These are phyloP conservation scores for Cecropterus lyciades DNA, from an alignment of 1,140 invertebrate species.

Conservation along the genomic window DNA sequence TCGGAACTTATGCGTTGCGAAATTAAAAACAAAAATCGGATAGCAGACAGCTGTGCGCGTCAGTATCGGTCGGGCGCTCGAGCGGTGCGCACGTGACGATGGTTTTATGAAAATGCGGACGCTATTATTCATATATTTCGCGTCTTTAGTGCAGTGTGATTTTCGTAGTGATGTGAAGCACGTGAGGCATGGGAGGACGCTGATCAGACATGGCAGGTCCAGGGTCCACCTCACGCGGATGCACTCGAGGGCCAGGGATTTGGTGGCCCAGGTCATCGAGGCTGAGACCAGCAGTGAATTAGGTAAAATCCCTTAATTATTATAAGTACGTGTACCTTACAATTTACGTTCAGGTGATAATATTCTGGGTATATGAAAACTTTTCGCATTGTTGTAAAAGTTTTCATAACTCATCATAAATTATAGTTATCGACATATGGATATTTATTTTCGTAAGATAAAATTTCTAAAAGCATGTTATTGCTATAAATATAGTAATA, in stretches of 20 bases:
- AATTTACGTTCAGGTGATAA: no score
- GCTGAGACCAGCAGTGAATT: conserved; percentile 68
- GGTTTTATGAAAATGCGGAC: conserved; percentile 57
- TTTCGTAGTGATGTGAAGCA: conserved; percentile 67
- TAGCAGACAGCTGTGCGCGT: conserved; percentile 26
- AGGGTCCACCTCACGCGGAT: conserved; percentile 62
- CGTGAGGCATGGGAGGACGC: conserved; percentile 58
- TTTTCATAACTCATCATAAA: no score
- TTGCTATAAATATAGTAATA: no score
- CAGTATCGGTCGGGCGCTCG: conserved; percentile 54
- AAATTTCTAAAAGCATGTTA: no score
- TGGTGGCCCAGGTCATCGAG: conserved; percentile 64
- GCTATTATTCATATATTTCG: conserved; percentile 68
- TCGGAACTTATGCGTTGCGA: conserved; percentile 13
- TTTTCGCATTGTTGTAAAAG: no score
- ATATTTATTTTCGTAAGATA: no score
- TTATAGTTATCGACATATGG: no score
- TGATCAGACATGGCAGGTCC: conserved; percentile 70
- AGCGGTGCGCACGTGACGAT: conserved; percentile 51
- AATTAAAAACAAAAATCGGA: conserved; percentile 22
- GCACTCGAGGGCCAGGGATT: conserved; percentile 57
- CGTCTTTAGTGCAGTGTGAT: conserved; percentile 67
- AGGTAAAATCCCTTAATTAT: conserved; percentile 44
- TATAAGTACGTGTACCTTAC: background rate
- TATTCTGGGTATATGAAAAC: no score